These are phyloP conservation scores for Zophobas atratus DNA, from an alignment of 1,140 invertebrate species.

Conservation along the genomic window DNA sequence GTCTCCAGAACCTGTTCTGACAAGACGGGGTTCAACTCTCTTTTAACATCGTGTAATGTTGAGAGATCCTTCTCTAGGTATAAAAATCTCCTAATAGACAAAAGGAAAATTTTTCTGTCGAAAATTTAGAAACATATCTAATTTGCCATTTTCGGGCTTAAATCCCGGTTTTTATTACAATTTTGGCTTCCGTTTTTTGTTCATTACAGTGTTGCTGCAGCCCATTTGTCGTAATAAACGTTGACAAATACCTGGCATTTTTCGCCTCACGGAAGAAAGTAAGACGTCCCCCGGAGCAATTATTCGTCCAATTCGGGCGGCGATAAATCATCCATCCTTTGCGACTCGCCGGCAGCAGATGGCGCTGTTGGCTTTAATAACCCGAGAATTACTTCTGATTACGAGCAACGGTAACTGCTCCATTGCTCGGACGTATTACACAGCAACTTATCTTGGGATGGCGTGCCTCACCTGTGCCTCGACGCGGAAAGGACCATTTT, in stretches of 20 bases:
- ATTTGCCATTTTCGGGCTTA: neutral
- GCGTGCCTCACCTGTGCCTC: conserved; percentile 33
- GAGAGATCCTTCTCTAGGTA: too few relatives aligned
- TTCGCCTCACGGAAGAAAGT: neutral
- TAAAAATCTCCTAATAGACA: too few relatives aligned
- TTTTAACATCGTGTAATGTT: too few relatives aligned
- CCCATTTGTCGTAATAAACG: neutral
- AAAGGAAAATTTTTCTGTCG: too few relatives aligned
- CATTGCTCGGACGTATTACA: conserved; percentile 16
- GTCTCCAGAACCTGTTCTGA: too few relatives aligned
- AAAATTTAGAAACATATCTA: too few relatives aligned
- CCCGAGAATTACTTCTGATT: conserved; percentile 28
- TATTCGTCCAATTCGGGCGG: neutral
- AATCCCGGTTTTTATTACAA: neutral
- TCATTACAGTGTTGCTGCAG: neutral
- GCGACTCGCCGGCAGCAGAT: conserved; percentile 28
- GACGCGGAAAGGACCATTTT: conserved; percentile 24
- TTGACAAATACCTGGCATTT: neutral
- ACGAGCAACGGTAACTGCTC: conserved; percentile 31
- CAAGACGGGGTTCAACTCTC: too few relatives aligned
- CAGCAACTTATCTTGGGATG: conserved; percentile 30
- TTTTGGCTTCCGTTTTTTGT: neutral
- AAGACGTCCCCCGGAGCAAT: conserved; percentile 6
- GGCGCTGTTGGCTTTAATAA: conserved; percentile 35
- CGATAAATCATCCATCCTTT: conserved; percentile 30